Evolutionary conservation across 2,888 invertebrate genomes (phyloP).

Genomic region (Escarpia spicata): DNA sequence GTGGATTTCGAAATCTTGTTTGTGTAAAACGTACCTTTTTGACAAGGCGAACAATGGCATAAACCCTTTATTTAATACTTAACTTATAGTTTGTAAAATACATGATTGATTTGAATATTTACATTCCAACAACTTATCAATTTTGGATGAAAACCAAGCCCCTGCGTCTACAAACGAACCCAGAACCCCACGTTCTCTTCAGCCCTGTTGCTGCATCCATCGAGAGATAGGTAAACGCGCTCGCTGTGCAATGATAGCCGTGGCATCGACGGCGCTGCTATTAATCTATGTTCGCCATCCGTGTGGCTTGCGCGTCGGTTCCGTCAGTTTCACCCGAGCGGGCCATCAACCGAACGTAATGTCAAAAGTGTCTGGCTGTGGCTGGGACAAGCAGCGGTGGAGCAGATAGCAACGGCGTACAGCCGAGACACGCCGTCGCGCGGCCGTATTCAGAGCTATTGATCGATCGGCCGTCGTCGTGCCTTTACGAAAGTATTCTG

Average conservation of each 20-base stretch:
- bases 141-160: too few species aligned
- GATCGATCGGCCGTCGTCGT: background rate
- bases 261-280: background rate
- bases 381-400: background rate
- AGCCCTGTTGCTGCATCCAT: background rate
- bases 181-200: background rate
- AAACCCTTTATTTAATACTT: too few species aligned
- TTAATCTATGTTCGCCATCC: background rate
- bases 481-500: slow-evolving; percentile 4
- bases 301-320: background rate
- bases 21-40: too few species aligned
- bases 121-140: too few species aligned
- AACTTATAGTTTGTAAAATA: too few species aligned
- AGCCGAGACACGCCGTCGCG: background rate
- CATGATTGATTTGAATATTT: too few species aligned
- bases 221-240: background rate
- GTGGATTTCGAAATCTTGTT: too few species aligned
- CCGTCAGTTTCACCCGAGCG: background rate
- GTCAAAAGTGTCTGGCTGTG: background rate
- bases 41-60: too few species aligned
- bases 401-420: background rate
- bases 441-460: background rate
- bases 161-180: too few species aligned
- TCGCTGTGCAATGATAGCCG: background rate
- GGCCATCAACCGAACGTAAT: background rate